These are phyloP conservation scores for Ageneiosus marmoratus DNA, from an alignment of 2,113 vertebrate genomes.

Conservation along the genomic window DNA sequence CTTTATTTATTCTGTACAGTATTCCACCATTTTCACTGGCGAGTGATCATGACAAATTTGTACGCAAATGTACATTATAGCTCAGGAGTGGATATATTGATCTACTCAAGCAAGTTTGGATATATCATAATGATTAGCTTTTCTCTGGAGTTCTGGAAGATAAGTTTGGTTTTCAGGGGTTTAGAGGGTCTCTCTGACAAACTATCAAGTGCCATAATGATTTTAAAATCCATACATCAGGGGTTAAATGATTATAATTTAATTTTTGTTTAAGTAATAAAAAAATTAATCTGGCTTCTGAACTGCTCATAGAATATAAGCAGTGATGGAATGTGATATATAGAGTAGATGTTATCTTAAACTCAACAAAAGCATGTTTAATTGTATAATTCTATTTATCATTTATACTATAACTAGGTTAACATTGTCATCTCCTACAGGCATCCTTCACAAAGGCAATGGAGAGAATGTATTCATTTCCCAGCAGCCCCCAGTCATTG, in stretches of 20 bases:
- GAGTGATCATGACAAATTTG: not conserved
- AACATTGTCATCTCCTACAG: constrained; percentile 65
- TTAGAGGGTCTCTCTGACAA: not conserved
- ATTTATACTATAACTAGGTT: not conserved
- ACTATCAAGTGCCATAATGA: not conserved
- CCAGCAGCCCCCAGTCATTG: constrained; percentile 95
- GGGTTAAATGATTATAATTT: constrained; percentile 44
- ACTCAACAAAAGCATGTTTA: not conserved
- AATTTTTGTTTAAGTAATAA: not conserved
- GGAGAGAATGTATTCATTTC: constrained; percentile 98
- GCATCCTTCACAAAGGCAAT: constrained; percentile 96
- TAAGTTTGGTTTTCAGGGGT: not conserved
- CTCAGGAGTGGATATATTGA: not conserved
- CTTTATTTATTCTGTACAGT: not conserved
- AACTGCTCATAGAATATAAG: not conserved
- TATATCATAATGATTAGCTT: not conserved
- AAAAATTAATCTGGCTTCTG: not conserved
- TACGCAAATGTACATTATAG: not conserved
- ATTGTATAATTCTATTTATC: no score
- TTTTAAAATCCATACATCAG: not conserved
- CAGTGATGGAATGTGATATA: not conserved
- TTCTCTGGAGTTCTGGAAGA: not conserved
- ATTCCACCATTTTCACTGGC: no score
- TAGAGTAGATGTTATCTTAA: constrained; percentile 6
- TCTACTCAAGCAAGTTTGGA: not conserved